phyloP scores from a whole-genome alignment of 1,140 invertebrate genomes.

The Harlomillsia oculata region DNA sequence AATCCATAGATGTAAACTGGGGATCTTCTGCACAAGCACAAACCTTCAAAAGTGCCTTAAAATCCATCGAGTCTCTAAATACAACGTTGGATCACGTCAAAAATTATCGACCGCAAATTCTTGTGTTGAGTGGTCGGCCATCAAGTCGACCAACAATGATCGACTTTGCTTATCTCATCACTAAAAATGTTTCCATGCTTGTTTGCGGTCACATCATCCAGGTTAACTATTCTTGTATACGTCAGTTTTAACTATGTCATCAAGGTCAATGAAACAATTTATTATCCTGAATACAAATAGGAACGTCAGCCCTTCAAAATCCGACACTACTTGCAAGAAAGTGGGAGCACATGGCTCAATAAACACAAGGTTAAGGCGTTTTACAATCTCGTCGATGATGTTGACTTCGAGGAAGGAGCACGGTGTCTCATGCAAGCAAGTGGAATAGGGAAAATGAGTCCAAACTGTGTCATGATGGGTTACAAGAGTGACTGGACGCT shows the following conservation, averaged over 20 bases:
- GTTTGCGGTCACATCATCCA: constrained; percentile 51
- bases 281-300: constrained; percentile 5
- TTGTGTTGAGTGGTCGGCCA: constrained; percentile 50
- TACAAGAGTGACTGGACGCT: constrained; percentile 50
- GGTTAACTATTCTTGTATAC: constrained; percentile 37
- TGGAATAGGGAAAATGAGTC: constrained; percentile 51
- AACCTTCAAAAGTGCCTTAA: constrained; percentile 49
- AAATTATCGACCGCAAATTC: constrained; percentile 52
- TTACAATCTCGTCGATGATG: constrained; percentile 72
- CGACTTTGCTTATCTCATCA: constrained; percentile 50
- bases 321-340: constrained; percentile 49
- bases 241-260: too few relatives aligned
- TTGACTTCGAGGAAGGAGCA: constrained; percentile 54
- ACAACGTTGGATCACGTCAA: constrained; percentile 52
- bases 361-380: constrained; percentile 83
- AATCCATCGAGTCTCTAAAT: constrained; percentile 45
- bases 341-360: constrained; percentile 69
- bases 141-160: constrained; percentile 46
- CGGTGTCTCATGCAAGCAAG: constrained; percentile 41
- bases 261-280: too few relatives aligned
- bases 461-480: constrained; percentile 52
- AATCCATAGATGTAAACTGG: constrained; percentile 52
- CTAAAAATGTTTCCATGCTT: constrained; percentile 50
- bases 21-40: constrained; percentile 53
- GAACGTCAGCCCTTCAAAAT: constrained; percentile 57